Conservation (phyloP, 1,140 invertebrate genomes). For the Spodoptera frugiperda region DNA sequence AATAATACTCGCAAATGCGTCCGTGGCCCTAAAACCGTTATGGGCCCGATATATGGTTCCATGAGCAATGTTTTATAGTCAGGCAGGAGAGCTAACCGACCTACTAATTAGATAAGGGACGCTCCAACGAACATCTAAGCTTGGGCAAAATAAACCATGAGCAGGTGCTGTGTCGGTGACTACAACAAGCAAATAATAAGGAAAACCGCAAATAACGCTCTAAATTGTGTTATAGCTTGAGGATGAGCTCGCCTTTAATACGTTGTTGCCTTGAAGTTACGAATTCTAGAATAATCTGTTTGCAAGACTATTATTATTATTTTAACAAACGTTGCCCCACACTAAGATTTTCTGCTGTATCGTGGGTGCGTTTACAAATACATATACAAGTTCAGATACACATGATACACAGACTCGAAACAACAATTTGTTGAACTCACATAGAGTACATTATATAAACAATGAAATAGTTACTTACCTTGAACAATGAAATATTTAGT, state of each 20-base stretch:
- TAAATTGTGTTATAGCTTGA: neutral
- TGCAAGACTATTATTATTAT: too few relatives aligned
- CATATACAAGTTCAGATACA: too few relatives aligned
- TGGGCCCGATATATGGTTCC: conserved; percentile 54
- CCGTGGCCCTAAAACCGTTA: conserved; percentile 28
- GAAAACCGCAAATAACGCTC: conserved; percentile 22
- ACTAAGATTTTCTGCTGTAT: too few relatives aligned
- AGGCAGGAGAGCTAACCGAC: conserved; percentile 62
- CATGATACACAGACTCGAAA: too few relatives aligned
- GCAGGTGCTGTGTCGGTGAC: conserved; percentile 15
- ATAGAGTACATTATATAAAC: too few relatives aligned
- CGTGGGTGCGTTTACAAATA: too few relatives aligned
- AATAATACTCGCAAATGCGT: conserved; percentile 17
- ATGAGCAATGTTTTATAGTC: conserved; percentile 62
- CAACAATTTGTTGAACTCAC: too few relatives aligned
- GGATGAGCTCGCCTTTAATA: neutral
- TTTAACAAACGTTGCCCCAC: too few relatives aligned
- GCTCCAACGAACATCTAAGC: conserved; percentile 63
- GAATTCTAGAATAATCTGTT: too few relatives aligned
- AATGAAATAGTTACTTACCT: too few relatives aligned
- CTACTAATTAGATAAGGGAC: conserved; percentile 68
- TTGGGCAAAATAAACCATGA: conserved; percentile 51
- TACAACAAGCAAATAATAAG: conserved; percentile 11
- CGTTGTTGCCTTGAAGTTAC: too few relatives aligned
- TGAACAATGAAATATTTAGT: too few relatives aligned